Evolutionary conservation across 1,140 invertebrate genomes (phyloP).

Genomic region (Aphidius gifuensis): DNA sequence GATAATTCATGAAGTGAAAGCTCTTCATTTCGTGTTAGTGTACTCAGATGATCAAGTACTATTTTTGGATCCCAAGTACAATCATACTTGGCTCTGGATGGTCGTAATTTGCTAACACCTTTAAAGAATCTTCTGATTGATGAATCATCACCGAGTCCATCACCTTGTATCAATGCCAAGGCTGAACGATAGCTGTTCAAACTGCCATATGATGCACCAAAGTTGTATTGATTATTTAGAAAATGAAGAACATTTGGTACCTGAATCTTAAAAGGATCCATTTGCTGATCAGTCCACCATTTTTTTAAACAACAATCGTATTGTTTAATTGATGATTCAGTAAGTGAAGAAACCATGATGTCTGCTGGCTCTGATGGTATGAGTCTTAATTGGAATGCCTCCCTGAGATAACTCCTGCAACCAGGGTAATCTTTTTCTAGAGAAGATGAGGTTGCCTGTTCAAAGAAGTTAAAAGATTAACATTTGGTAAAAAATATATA

Average conservation of each 20-base stretch:
- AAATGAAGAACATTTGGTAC: constrained; percentile 1
- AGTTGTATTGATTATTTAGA: constrained; percentile 13
- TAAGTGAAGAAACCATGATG: constrained; percentile 20
- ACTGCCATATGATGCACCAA: constrained; percentile 18
- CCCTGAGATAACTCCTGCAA: constrained; percentile 21
- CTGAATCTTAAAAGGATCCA: constrained; percentile 18
- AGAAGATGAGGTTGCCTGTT: constrained; percentile 23
- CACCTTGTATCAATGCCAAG: constrained; percentile 14
- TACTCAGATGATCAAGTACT: constrained; percentile 25
- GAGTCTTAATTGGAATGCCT: constrained; percentile 16
- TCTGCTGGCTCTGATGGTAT: constrained; percentile 16
- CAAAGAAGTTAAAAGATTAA: constrained; percentile 19
- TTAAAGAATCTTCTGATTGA: constrained; percentile 30
- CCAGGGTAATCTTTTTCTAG: constrained; percentile 20
- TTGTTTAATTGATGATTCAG: constrained; percentile 16
- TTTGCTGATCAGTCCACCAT: constrained; percentile 18
- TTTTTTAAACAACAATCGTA: constrained; percentile 22
- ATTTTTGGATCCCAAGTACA: constrained; percentile 31
- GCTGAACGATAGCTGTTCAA: constrained; percentile 25
- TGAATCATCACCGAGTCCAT: constrained; percentile 20
- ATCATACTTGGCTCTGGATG: constrained; percentile 28
- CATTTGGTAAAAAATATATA: constrained; percentile 20
- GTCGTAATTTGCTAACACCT: constrained; percentile 28
- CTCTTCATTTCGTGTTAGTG: constrained; percentile 15
- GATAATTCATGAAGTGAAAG: constrained; percentile 17